Base-by-base conservation (phyloP, 1,140 invertebrate species). In the Geopemphigus sp. region DNA sequence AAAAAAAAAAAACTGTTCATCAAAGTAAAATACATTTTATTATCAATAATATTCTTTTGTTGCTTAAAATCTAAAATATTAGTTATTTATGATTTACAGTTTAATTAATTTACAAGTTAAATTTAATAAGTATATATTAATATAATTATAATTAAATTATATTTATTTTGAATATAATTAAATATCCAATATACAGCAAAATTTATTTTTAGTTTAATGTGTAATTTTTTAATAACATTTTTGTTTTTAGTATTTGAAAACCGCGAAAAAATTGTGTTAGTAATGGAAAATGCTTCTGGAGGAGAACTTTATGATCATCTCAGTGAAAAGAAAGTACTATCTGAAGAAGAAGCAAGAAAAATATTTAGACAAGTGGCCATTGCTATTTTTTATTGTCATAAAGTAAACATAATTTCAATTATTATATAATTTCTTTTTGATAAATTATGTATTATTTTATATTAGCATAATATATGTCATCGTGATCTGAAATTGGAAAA, bases 271-370 rank as follows among this genome's bases (percentile, higher is more conserved):
- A 99, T 99, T 90, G 97, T 99, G 81, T 88, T 99, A 66, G 97
- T 99, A 12, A 99, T 99, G 97, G 98, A 99, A 87, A 99, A 98
- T 86, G 98, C 97, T 66, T 94, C 94, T 80, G 97, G 97, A 66
- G 98, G 98, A 81, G 98, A 99, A 87, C 88, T 99, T 1, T 99
- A 99, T 84, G 98, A 99, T 87, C 99, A 98, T 87, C 90, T 99
- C 73, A 97, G 95, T 84, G 94, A 96, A 84, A 90, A 92, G 80
- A 96, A 97, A 87, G 92, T 94, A 73, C 88, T 99, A 80, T 87
- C 90, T 70, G 97, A 99, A 86, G 90, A 91, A 66, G 97, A 99
- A 87, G 97, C 97, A 0, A 89, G 97, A 81, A 89, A 95, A 85
- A 93, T 99, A 86, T 99, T 99, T 86, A 89, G 97, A 70, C 98